These are phyloP conservation scores for Xyrichtys novacula DNA, from an alignment of 2,797 vertebrate genomes.

Conservation along the genomic window DNA sequence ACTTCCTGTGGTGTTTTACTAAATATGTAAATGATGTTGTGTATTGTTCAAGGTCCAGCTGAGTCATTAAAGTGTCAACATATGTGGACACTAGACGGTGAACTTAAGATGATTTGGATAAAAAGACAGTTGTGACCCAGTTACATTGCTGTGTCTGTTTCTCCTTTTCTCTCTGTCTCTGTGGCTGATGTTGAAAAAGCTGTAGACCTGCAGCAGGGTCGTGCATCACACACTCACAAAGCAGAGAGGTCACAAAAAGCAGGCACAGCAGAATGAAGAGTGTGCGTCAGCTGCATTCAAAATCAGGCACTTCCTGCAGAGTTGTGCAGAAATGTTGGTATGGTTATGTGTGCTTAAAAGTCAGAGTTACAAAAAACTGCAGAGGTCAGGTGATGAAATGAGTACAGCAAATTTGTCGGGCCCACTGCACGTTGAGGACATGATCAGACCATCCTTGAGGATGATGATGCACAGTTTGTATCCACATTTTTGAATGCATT, in stretches of 20 bases:
- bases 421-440: too few species aligned
- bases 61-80: neutral
- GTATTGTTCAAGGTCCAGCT: neutral
- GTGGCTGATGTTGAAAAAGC: neutral
- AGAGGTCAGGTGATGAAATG: too few species aligned
- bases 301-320: neutral
- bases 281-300: constrained; percentile 1
- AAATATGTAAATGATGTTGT: neutral
- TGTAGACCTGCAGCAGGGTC: neutral
- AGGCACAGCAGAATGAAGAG: neutral
- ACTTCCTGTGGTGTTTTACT: neutral
- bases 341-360: neutral
- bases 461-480: too few species aligned
- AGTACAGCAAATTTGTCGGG: too few species aligned
- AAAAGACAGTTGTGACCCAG: neutral
- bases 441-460: too few species aligned
- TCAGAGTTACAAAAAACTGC: neutral
- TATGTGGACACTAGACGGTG: neutral
- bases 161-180: neutral
- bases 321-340: neutral
- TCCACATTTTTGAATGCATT: too few species aligned
- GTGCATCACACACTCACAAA: neutral
- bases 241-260: neutral
- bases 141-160: neutral
- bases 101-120: neutral